Conservation (phyloP, 1,140 invertebrate species). For the Centruroides sculpturatus region DNA sequence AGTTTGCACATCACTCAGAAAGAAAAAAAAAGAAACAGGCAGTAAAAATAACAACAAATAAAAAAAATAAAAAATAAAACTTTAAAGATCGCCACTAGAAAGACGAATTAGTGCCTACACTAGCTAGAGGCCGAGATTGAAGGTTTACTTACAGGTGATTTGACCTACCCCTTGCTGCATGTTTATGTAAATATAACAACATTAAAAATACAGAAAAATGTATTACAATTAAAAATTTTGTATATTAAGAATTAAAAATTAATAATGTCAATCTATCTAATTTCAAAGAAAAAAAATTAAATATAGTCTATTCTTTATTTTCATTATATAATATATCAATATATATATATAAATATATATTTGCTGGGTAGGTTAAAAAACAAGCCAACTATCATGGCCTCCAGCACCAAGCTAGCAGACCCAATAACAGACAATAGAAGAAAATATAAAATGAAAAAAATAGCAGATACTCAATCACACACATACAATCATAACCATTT, state of each 20-base stretch:
- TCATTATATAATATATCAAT: too few relatives aligned
- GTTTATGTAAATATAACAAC: slow-evolving; percentile 10
- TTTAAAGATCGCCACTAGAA: neutral
- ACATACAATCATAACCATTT: too few relatives aligned
- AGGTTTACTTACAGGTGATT: slow-evolving; percentile 16
- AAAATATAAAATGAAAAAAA: too few relatives aligned
- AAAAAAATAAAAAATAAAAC: neutral
- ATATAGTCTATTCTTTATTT: too few relatives aligned
- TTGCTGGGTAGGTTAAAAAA: too few relatives aligned
- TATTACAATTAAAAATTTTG: neutral
- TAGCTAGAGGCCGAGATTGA: neutral
- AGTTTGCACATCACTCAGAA: neutral
- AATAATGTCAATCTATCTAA: too few relatives aligned
- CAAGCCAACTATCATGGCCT: too few relatives aligned
- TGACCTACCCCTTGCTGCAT: slow-evolving; percentile 17
- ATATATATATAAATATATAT: too few relatives aligned
- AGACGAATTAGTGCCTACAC: neutral
- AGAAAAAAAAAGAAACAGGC: neutral
- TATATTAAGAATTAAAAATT: neutral
- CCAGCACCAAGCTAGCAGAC: too few relatives aligned
- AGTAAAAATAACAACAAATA: neutral
- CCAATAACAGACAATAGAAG: too few relatives aligned
- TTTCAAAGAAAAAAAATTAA: too few relatives aligned
- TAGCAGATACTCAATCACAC: too few relatives aligned
- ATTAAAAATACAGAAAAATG: neutral